These are phyloP conservation scores for Saguinus imperator DNA, from an alignment of 2,113 vertebrate genomes.

Conservation along the genomic window DNA sequence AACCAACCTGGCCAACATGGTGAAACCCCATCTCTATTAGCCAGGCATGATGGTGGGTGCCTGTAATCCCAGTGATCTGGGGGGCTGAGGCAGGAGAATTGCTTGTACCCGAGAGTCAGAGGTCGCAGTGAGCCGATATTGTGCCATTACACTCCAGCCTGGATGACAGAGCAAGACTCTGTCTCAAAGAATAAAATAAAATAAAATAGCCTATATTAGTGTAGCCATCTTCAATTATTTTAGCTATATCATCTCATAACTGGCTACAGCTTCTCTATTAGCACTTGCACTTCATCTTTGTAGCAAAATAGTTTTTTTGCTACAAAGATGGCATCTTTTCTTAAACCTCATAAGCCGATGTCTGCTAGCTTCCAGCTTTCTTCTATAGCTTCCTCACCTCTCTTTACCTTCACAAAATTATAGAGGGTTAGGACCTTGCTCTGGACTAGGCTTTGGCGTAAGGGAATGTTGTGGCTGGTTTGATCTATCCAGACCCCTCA, in stretches of 20 bases:
- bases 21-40: too few relatives aligned
- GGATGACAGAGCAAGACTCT: too few relatives aligned
- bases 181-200: too few relatives aligned
- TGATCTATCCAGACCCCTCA: not conserved
- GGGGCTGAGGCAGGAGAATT: too few relatives aligned
- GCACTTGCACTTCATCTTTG: not conserved
- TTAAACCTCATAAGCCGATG: not conserved
- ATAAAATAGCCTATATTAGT: not conserved
- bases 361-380: not conserved
- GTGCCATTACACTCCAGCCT: too few relatives aligned
- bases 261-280: not conserved
- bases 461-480: not conserved
- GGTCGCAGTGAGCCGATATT: too few relatives aligned
- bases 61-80: too few relatives aligned
- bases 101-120: too few relatives aligned
- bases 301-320: not conserved
- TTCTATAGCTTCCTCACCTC: not conserved
- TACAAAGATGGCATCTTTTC: not conserved
- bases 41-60: too few relatives aligned
- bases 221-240: not conserved
- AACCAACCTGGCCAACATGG: too few relatives aligned
- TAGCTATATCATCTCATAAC: not conserved
- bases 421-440: not conserved
- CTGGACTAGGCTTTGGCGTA: not conserved
- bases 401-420: not conserved